phyloP scores from a whole-genome alignment of 2,888 invertebrate species.

The Sepioteuthis lessoniana region DNA sequence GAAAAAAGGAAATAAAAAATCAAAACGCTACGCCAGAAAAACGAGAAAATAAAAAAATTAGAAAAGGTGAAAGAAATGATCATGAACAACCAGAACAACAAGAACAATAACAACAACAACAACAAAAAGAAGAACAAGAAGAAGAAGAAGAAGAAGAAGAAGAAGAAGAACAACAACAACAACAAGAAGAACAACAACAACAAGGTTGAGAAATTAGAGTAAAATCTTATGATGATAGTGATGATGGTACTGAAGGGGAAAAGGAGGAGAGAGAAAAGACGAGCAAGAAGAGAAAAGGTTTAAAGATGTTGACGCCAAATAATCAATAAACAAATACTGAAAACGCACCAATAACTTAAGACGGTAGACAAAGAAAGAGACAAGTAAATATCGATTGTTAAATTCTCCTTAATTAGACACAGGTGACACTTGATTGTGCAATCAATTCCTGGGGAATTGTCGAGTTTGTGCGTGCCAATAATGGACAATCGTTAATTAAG shows the following conservation, averaged over 20 bases:
- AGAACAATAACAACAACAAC: too few species aligned
- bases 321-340: neutral
- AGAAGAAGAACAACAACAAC: too few species aligned
- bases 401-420: slow-evolving; percentile 5
- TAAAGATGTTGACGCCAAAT: neutral
- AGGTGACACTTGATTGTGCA: slow-evolving; percentile 9
- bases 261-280: neutral
- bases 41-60: too few species aligned
- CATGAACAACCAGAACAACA: too few species aligned
- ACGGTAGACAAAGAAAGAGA: neutral
- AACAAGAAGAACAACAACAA: too few species aligned
- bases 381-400: neutral
- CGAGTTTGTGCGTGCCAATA: slow-evolving; percentile 13
- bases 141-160: too few species aligned
- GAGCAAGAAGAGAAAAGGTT: neutral
- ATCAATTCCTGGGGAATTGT: neutral
- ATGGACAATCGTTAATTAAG: slow-evolving; percentile 4
- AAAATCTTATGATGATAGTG: too few species aligned
- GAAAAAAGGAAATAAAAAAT: too few species aligned
- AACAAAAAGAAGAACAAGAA: too few species aligned
- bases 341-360: neutral
- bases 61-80: too few species aligned
- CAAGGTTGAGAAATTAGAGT: too few species aligned
- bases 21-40: too few species aligned
- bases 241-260: neutral